Base-by-base conservation (phyloP, 2,797 vertebrate species). In the Hydrolagus colliei region DNA sequence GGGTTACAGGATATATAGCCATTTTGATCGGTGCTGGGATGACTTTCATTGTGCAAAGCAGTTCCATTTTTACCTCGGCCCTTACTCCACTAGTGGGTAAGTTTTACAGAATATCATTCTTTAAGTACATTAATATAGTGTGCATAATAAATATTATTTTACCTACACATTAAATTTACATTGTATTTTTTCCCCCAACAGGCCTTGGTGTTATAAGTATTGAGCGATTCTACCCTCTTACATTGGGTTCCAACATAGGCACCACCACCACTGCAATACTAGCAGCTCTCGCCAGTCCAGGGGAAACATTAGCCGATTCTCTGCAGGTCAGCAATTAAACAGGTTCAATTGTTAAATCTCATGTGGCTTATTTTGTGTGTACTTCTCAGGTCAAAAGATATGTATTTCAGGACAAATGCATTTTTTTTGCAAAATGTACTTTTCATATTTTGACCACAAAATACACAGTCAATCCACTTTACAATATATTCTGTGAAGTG, bases 31-130 rank as follows among this genome's bases (percentile, higher is more conserved):
- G 98, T 73, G 97, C 98, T 0, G 97, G 96, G 41, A 97, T 99
- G 97, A 99, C 98, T 78, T 99, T 99, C 4, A 93, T 98, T 0
- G 97, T 99, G 4, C 98, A 99, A 91, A 99, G 98, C 88, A 99
- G 98, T 90, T 99, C 98, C 0, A 96, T 99, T 87, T 99, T 99
- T 93, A 99, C 98, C 0, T 99, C 98, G 0, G 96, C 98, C 65
- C 95, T 99, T 86, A 99, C 98, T 1, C 98, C 98, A 0, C 95
- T 99, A 27, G 96, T 99, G 2, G 97, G 98, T 99, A 89, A 95
- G 97, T 89, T 62, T 71, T 59, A 86, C 74, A 2, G 35, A 22
- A 63, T 20, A 1, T 14, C 0, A 1, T 0, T 77, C 87, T 88
- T 77, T 65, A 22, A 72, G 18, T 73, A 73, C 72, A 72, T 75